phyloP scores from a whole-genome alignment of 2,113 vertebrate genomes.

The Malurus elegans region DNA sequence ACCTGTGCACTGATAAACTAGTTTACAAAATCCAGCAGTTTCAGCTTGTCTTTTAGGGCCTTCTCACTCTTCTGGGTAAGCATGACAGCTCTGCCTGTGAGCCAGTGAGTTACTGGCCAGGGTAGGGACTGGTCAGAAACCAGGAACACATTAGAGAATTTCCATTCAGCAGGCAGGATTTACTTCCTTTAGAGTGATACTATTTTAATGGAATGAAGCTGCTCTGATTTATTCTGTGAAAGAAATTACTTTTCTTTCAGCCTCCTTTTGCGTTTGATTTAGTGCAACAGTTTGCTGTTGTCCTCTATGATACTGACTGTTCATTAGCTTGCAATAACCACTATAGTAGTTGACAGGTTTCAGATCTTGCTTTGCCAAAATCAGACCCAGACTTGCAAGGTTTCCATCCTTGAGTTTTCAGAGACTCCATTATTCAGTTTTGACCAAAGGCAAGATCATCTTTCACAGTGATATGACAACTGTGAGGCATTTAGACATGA shows the following conservation, averaged over 20 bases:
- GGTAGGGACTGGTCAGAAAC: background rate
- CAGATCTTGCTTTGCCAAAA: background rate
- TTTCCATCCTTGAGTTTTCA: background rate
- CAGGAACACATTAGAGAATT: background rate
- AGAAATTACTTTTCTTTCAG: background rate
- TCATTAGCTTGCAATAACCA: background rate
- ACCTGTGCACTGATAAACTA: background rate
- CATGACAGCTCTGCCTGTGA: background rate
- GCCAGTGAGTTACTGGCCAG: background rate
- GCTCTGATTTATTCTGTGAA: background rate
- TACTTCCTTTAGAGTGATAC: background rate
- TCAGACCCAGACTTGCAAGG: background rate
- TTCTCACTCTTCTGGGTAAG: background rate
- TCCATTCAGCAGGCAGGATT: background rate
- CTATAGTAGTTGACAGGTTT: background rate
- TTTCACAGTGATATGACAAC: background rate
- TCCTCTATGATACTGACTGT: background rate
- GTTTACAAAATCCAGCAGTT: background rate
- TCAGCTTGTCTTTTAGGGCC: background rate
- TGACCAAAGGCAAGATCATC: background rate
- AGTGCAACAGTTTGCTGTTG: background rate
- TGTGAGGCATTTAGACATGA: background rate
- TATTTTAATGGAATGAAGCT: background rate
- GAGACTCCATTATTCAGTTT: background rate
- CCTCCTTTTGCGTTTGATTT: slow-evolving; percentile 2